Evolutionary conservation across 2,797 vertebrate genomes (phyloP).

Genomic region (Arnoldichthys spilopterus): DNA sequence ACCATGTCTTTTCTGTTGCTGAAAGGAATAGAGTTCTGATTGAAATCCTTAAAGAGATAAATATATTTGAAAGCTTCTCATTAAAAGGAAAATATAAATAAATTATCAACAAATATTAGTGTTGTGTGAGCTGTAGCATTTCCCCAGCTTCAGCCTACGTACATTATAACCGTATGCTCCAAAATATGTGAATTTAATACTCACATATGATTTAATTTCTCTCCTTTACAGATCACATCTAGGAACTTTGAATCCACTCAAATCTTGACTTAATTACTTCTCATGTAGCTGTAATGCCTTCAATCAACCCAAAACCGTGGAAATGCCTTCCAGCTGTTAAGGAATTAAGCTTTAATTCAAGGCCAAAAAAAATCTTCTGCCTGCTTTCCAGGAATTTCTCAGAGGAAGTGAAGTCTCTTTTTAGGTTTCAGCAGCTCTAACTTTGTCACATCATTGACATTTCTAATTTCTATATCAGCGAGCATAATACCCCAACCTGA

Average conservation of each 20-base stretch:
- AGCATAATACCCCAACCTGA: neutral
- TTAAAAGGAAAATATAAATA: too few species aligned
- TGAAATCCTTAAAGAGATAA: too few species aligned
- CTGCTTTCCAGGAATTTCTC: constrained; percentile 22
- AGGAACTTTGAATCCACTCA: neutral
- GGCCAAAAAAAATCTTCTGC: constrained; percentile 15
- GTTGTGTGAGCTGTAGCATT: neutral
- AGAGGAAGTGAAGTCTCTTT: constrained; percentile 3
- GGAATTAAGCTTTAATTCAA: constrained; percentile 18
- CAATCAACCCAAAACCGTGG: neutral
- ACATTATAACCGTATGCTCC: neutral
- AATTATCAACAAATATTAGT: neutral
- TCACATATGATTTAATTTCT: too few species aligned
- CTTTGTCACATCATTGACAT: neutral
- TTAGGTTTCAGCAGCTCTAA: neutral
- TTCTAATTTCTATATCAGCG: constrained; percentile 15
- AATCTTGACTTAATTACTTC: constrained; percentile 4
- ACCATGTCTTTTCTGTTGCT: too few species aligned
- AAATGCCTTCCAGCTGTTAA: constrained; percentile 22
- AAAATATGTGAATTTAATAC: neutral
- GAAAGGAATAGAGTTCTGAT: neutral
- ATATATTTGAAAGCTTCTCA: too few species aligned
- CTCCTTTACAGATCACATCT: neutral
- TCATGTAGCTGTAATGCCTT: constrained; percentile 14
- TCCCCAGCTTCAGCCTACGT: neutral